Base-by-base conservation (phyloP, 1,140 invertebrate species). In the Condylostylus longicornis region DNA sequence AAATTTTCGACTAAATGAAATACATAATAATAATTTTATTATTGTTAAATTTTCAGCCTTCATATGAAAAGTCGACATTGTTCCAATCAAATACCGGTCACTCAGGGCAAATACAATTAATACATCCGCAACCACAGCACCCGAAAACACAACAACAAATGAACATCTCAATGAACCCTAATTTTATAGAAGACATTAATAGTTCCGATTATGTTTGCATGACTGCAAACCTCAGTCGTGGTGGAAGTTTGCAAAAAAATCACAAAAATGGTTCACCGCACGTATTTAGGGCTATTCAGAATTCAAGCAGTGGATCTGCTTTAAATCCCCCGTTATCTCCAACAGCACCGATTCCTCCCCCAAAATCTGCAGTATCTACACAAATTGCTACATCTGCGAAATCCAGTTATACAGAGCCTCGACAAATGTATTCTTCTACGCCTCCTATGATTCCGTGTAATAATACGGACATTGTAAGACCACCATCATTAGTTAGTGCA, bases 171-270 rank as follows among this genome's bases (percentile, higher is more conserved):
- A 51, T 59, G 19, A 56, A 58, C 49, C 53, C 54, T 28, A 57
- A 61, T 34, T 60, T 54, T 15, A 58, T 61, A n/a, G 74, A 77
- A 45, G 73, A 75, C 36, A 68, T 70, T 18, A 74, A 75, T 53
- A 69, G 69, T 36, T 74, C 73, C n/a, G 74, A 77, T 46, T 77
- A 77, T 61, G 74, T 77, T 5, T 76, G 74, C 49, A 77, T 77
- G 74, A 75, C 71, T 7, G 72, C 71, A 10, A 74, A 72, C 27
- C 56, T 65, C 17, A 54, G 67, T 40, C 37, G 48, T 18, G n/a
- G 15, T 19, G n/a, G n/a, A n/a, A n/a, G n/a, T n/a, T n/a, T n/a
- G n/a, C n/a, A n/a, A 18, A 18, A 33, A 33, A 5, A 19, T 5
- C 31, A 33, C 3, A 6, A 18, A 33, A 20, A 7, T 15, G 17